A percentile compares a stretch with the other conserved stretches of the same genome.
Conservation (phyloP, 1,140 invertebrate genomes). For the Frieseomelitta varia region DNA sequence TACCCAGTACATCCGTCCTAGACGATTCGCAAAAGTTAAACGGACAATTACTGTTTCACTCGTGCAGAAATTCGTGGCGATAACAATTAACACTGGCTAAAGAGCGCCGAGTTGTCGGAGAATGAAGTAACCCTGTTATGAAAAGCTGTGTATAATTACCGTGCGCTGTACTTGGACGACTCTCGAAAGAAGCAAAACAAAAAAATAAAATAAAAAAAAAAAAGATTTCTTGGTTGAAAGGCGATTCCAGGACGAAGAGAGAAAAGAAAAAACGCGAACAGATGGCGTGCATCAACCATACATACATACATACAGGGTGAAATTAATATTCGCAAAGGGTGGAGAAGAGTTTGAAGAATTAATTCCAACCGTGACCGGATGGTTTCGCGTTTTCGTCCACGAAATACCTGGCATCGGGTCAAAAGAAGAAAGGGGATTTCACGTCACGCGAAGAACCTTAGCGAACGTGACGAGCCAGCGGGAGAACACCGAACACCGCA, state of each 20-base stretch:
- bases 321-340: conserved; percentile 12
- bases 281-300: neutral
- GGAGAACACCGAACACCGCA: conserved; percentile 22
- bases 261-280: neutral
- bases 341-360: neutral
- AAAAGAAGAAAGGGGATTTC: conserved; percentile 45
- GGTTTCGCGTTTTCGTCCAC: neutral
- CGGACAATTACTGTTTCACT: no score
- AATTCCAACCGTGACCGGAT: neutral
- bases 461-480: conserved; percentile 24
- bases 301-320: no score
- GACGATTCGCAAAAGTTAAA: no score
- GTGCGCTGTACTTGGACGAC: neutral
- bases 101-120: neutral
- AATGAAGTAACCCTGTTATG: neutral
- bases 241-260: neutral
- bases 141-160: neutral
- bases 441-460: neutral
- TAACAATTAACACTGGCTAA: neutral
- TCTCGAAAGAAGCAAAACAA: neutral
- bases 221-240: neutral
- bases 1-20: no score
- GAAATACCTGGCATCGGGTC: conserved; percentile 40
- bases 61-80: neutral
- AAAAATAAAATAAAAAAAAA: no score